Evolutionary conservation across 2,113 vertebrate species (phyloP).

Genomic region (Butorides virescens): DNA sequence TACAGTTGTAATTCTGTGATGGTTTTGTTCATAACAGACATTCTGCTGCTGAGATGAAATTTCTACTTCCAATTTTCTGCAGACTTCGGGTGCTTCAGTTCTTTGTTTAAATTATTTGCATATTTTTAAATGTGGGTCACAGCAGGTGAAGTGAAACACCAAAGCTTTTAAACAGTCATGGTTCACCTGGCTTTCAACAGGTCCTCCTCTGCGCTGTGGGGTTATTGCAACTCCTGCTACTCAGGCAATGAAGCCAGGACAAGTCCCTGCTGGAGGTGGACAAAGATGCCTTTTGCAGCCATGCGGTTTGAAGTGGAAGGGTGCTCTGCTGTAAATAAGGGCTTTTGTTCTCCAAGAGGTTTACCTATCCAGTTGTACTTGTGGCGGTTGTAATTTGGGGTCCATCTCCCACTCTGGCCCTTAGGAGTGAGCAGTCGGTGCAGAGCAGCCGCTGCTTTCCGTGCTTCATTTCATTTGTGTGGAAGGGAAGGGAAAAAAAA

Average conservation of each 20-base stretch:
- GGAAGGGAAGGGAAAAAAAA: not conserved
- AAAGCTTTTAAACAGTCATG: not conserved
- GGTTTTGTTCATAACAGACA: not conserved
- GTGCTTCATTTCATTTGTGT: not conserved
- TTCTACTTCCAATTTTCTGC: not conserved
- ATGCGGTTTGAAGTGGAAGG: not conserved
- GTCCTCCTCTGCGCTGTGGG: rapidly evolving
- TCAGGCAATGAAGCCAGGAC: not conserved
- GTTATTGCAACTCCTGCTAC: not conserved
- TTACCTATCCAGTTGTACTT: not conserved
- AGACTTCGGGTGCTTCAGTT: not conserved
- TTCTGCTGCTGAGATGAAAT: not conserved
- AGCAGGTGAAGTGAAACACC: not conserved
- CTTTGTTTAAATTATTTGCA: not conserved
- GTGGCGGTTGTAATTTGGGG: not conserved
- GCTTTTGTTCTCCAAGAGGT: not conserved
- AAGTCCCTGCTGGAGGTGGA: not conserved
- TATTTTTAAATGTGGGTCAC: not conserved
- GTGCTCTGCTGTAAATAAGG: not conserved
- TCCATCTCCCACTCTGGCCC: not conserved
- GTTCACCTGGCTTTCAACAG: not conserved
- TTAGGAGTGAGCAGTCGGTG: not conserved
- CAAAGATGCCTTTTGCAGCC: not conserved
- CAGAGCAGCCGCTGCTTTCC: not conserved
- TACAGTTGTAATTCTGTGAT: not conserved